Percentiles rank a stretch among this genome's conserved stretches.
Conservation (phyloP, 2,797 vertebrate genomes). For the Pogoniulus pusillus region DNA sequence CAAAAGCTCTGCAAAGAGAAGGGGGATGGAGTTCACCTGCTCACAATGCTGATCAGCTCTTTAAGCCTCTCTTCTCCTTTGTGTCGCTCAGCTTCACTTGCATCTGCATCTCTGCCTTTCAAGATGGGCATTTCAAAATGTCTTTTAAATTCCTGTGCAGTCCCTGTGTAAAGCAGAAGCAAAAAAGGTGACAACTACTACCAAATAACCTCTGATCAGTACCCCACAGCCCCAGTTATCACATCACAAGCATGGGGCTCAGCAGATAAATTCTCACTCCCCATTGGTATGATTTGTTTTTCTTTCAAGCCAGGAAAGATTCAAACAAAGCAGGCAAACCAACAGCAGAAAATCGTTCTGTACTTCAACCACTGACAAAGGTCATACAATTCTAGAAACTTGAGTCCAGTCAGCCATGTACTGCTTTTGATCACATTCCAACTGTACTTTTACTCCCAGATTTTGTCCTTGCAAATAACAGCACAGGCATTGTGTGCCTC, state of each 20-base stretch:
- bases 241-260: not conserved
- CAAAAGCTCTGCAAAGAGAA: not conserved
- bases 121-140: constrained; percentile 95
- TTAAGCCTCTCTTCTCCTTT: constrained; percentile 90
- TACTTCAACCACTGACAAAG: not conserved
- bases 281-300: not conserved
- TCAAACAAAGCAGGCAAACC: not conserved
- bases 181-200: not conserved
- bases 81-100: constrained; percentile 85
- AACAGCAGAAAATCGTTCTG: not conserved
- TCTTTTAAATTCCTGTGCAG: constrained; percentile 95
- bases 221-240: not conserved
- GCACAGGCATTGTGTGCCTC: not conserved
- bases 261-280: not conserved
- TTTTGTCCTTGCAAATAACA: not conserved
- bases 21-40: constrained; percentile 78
- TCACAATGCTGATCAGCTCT: constrained; percentile 93
- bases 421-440: not conserved
- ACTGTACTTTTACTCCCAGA: not conserved
- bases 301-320: not conserved
- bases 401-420: not conserved
- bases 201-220: not conserved
- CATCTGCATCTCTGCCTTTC: constrained; percentile 92
- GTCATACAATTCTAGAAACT: not conserved
- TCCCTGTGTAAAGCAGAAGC: constrained; percentile 79